Conservation (phyloP, 2,888 invertebrate species). For the Lepidochrysops patricia region DNA sequence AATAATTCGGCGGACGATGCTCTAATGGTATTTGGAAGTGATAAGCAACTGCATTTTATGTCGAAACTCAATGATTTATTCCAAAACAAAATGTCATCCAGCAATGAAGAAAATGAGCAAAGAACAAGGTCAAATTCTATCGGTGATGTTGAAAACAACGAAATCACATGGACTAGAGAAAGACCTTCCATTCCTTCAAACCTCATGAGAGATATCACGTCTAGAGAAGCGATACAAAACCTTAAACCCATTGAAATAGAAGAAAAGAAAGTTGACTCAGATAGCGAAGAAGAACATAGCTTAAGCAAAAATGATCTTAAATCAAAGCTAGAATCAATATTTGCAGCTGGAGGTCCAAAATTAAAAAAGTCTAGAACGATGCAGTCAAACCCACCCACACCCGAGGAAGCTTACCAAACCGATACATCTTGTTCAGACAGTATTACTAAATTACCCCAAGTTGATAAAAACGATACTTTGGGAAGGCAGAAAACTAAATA, state of each 20-base stretch:
- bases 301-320: slow-evolving; percentile 57
- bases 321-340: slow-evolving; percentile 56
- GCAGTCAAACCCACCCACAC: slow-evolving; percentile 55
- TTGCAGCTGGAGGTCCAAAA: slow-evolving; percentile 49
- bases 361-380: slow-evolving; percentile 46
- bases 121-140: slow-evolving; percentile 54
- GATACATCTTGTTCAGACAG: slow-evolving; percentile 51
- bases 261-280: slow-evolving; percentile 27
- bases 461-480: slow-evolving; percentile 62
- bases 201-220: slow-evolving; percentile 52
- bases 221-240: slow-evolving; percentile 38
- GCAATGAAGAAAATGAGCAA: slow-evolving; percentile 41
- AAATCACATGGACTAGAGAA: slow-evolving; percentile 32
- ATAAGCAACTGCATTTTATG: slow-evolving; percentile 50
- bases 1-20: slow-evolving; percentile 34
- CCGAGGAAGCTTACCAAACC: slow-evolving; percentile 51
- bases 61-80: slow-evolving; percentile 57
- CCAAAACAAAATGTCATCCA: slow-evolving; percentile 43
- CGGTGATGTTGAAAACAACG: slow-evolving; percentile 42
- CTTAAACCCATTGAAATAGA: slow-evolving; percentile 40
- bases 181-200: slow-evolving; percentile 45
- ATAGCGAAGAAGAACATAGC: slow-evolving; percentile 38
- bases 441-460: slow-evolving; percentile 48
- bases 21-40: slow-evolving; percentile 37
- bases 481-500: slow-evolving; percentile 60